A percentile compares a stretch with the other conserved stretches of the same genome.
Evolutionary conservation across 2,113 vertebrate genomes (phyloP).

Genomic region (Deroptyus accipitrinus): DNA sequence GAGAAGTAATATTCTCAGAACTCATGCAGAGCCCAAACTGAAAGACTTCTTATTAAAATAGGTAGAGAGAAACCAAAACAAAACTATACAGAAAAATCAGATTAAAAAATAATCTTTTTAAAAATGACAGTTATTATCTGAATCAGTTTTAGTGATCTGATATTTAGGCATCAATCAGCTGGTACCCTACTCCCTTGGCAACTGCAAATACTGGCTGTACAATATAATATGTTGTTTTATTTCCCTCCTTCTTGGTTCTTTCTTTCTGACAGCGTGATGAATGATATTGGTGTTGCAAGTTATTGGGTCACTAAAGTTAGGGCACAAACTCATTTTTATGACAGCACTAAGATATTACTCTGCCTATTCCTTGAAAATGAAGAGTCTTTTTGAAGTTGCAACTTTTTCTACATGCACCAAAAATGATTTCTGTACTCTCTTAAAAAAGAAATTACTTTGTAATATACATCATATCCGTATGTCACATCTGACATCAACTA

Average conservation of each 20-base stretch:
- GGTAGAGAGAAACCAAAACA: background rate
- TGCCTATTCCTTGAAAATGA: slow-evolving; percentile 29
- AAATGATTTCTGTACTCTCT: background rate
- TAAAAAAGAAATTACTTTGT: slow-evolving; percentile 3
- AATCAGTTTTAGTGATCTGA: slow-evolving; percentile 1
- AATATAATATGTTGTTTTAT: background rate
- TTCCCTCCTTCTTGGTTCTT: background rate
- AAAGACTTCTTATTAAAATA: background rate
- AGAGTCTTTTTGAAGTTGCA: slow-evolving; percentile 1
- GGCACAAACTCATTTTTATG: slow-evolving; percentile 43
- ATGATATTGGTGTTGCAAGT: slow-evolving; percentile 33
- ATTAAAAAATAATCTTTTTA: background rate
- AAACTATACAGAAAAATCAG: background rate
- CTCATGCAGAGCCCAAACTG: background rate
- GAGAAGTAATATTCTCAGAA: background rate
- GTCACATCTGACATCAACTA: background rate
- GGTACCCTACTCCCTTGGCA: background rate
- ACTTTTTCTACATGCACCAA: background rate
- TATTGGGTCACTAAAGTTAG: slow-evolving; percentile 46
- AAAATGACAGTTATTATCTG: background rate
- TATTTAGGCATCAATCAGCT: background rate
- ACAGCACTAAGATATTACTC: slow-evolving; percentile 23
- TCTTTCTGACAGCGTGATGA: slow-evolving; percentile 44
- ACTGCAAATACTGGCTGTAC: background rate
- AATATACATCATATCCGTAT: background rate